Conservation (phyloP, 2,888 invertebrate species). For the Oxycera nigricornis region DNA sequence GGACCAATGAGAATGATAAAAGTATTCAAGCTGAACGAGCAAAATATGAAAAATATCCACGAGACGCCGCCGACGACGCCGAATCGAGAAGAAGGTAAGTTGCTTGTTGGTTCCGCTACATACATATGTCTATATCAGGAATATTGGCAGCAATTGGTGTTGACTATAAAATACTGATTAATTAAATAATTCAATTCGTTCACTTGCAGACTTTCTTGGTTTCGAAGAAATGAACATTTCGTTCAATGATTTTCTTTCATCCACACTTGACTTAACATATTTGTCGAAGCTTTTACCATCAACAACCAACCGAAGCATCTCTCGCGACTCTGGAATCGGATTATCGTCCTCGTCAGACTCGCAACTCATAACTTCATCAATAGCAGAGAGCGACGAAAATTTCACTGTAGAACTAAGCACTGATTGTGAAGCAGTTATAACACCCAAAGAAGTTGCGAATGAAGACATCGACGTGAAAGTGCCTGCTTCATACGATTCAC, state of each 20-base stretch:
- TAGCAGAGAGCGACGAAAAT: not conserved
- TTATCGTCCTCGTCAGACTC: slow-evolving; percentile 16
- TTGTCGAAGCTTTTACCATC: not conserved
- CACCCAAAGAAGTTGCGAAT: slow-evolving; percentile 4
- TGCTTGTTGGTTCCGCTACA: too few relatives aligned
- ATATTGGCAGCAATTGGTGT: not conserved
- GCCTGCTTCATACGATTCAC: too few relatives aligned
- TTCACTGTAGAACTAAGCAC: too few relatives aligned
- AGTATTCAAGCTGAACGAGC: slow-evolving; percentile 40
- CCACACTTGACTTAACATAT: not conserved
- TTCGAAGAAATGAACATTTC: slow-evolving; percentile 47
- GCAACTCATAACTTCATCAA: not conserved
- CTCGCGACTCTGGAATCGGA: slow-evolving; percentile 54
- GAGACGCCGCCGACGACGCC: slow-evolving; percentile 48
- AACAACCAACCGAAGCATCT: slow-evolving; percentile 47
- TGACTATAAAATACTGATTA: not conserved
- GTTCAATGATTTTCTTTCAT: slow-evolving; percentile 2
- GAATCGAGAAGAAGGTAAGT: slow-evolving; percentile 46
- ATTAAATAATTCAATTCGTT: not conserved
- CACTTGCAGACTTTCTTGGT: slow-evolving; percentile 50
- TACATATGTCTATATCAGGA: not conserved
- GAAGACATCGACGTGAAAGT: too few relatives aligned
- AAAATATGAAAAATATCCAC: slow-evolving; percentile 44
- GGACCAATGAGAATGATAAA: not conserved
- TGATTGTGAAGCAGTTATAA: too few relatives aligned